Evolutionary conservation across 2,113 vertebrate genomes (phyloP).

Genomic region (Ibidorhyncha struthersii): DNA sequence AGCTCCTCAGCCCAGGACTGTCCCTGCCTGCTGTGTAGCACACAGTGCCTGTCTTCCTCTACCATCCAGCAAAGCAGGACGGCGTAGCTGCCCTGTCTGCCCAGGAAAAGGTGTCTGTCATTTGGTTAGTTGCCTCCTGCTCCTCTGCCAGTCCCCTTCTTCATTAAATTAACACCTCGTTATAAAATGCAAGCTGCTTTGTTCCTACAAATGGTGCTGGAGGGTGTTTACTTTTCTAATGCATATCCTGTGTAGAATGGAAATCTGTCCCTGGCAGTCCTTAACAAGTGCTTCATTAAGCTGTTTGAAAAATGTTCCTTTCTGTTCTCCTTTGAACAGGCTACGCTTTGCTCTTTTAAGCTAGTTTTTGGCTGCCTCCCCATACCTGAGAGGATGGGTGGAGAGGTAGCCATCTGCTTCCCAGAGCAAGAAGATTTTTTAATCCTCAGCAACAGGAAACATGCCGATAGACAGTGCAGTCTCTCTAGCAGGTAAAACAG

Average conservation of each 20-base stretch:
- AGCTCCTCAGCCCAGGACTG: background rate
- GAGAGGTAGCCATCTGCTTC: constrained; percentile 62
- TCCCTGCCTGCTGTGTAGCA: fast-evolving
- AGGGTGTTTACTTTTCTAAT: constrained; percentile 63
- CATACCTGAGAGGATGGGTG: constrained; percentile 55
- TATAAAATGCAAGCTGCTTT: constrained; percentile 50
- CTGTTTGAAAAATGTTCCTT: constrained; percentile 55
- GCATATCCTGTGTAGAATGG: constrained; percentile 59
- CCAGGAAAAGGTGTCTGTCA: background rate
- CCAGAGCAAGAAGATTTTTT: background rate
- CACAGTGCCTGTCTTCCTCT: fast-evolving
- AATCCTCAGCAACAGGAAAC: background rate
- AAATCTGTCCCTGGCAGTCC: constrained; percentile 68
- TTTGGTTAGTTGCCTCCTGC: background rate
- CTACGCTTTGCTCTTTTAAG: constrained; percentile 49
- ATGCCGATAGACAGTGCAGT: background rate
- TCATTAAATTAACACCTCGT: constrained; percentile 66
- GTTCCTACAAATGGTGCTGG: constrained; percentile 48
- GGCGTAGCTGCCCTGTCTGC: background rate
- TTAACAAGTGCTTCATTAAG: constrained; percentile 62
- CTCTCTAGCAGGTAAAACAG: background rate
- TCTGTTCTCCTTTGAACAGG: constrained; percentile 64
- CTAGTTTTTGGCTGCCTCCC: constrained; percentile 47
- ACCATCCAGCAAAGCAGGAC: fast-evolving
- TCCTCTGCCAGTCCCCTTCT: background rate